Base-by-base conservation (phyloP, 2,113 vertebrate genomes). In the Alexandromys fortis region DNA sequence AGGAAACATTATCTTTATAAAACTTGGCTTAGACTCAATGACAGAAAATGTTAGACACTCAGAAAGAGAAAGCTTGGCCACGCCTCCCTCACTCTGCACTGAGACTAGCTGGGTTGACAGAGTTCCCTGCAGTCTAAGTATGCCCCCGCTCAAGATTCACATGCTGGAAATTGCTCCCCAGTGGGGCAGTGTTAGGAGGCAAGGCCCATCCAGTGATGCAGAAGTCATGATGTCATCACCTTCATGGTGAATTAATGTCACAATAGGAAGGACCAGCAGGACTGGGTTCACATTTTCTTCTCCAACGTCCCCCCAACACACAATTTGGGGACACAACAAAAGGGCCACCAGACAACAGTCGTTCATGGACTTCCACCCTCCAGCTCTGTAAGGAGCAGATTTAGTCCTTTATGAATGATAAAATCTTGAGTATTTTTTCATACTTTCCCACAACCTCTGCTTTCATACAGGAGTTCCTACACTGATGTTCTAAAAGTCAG, bases 401-500 rank as follows among this genome's bases (percentile, higher is more conserved):
- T 86, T 73, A 52, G 58, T 42, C n/a, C 42, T 61, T 65, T 7
- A 63, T 63, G 10, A 77, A n/a, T 33, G 22, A 42, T 10, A 19
- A 19, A 38, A 24, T 30, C 33, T 65, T 26, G 12, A 24, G 38
- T 7, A 2, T 21, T 76, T 21, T 76, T 6, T 9, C 42, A 65
- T 14, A 16, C 79, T 38, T 58, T 58, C 55, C 17, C 55, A 58
- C 55, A 58, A 58, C 55, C 55, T 58, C 55, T 58, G 55, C 55
- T 58, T 28, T 35, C 10, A 1, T 78, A 24, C 68, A 0, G 3
- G 28, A 63, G 3, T 2, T 26, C 0, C 35, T 2, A 2, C 4
- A 30, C 0, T 12, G 2, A 6, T 55, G 47, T 16, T 16, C 61
- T 30, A 1, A 22, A 22, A 5, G 30, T 67, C 13, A 5, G 7